These are phyloP conservation scores for Poeciliopsis occidentalis DNA, from an alignment of 2,113 vertebrate genomes.

Conservation along the genomic window DNA sequence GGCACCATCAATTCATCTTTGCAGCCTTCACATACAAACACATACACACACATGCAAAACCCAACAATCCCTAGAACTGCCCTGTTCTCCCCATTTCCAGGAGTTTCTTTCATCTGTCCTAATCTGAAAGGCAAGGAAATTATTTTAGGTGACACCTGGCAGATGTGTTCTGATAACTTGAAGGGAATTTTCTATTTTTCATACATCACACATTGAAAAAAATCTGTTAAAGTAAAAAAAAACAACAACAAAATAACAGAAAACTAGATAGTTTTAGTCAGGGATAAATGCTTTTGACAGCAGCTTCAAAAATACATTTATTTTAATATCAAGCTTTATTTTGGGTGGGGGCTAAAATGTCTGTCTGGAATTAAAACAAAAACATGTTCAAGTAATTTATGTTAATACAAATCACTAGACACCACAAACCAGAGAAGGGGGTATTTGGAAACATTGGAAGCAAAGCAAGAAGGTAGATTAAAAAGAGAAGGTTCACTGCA, in stretches of 20 bases:
- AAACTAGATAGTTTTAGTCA: background rate
- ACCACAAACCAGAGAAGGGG: background rate
- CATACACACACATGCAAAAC: conserved; percentile 14
- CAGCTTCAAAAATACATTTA: conserved; percentile 1
- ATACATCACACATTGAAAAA: background rate
- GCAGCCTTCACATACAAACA: conserved; percentile 14
- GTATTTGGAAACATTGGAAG: background rate
- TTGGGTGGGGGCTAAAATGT: background rate
- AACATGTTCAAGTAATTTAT: background rate
- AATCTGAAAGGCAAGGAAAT: conserved; percentile 38
- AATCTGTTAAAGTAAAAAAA: background rate
- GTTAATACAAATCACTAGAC: background rate
- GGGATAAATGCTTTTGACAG: background rate
- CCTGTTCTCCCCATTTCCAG: conserved; percentile 21
- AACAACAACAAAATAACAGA: background rate
- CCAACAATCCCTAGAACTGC: conserved; percentile 38
- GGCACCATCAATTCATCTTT: conserved; percentile 47
- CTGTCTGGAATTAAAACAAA: background rate
- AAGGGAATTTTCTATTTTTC: background rate
- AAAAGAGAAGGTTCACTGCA: conserved; percentile 2
- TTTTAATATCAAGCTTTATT: conserved; percentile 3
- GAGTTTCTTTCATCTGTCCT: conserved; percentile 38
- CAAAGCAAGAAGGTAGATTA: conserved; percentile 27
- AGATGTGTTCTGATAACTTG: conserved; percentile 32
- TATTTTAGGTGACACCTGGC: conserved; percentile 17